phyloP scores from a whole-genome alignment of 92 coral and sea anemone species.

The Siderastrea siderea region DNA sequence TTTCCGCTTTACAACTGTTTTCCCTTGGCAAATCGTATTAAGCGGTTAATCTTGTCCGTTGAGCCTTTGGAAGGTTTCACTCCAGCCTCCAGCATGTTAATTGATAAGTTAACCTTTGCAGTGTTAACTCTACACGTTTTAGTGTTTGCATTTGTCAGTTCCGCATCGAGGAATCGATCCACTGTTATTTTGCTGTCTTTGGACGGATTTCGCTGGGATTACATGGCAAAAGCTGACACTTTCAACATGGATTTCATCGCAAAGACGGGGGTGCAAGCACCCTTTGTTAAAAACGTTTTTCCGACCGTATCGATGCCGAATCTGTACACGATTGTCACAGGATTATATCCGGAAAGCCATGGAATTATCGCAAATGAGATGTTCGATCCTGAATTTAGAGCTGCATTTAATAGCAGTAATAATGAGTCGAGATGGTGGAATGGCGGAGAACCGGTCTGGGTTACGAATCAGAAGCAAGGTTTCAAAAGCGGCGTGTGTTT shows the following conservation, averaged over 20 bases:
- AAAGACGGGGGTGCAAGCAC: slow-evolving; percentile 79
- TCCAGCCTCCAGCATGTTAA: slow-evolving; percentile 7
- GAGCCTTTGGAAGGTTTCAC: background rate
- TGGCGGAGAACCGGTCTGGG: slow-evolving; percentile 90
- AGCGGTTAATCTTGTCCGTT: background rate
- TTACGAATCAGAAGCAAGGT: slow-evolving; percentile 90
- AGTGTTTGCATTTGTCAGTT: background rate
- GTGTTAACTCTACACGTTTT: background rate
- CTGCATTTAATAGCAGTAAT: slow-evolving; percentile 58
- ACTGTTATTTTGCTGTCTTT: slow-evolving; percentile 78
- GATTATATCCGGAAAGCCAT: slow-evolving; percentile 93
- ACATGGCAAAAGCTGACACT: slow-evolving; percentile 70
- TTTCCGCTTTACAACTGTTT: background rate
- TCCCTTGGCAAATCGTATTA: background rate
- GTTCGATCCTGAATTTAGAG: slow-evolving; percentile 85
- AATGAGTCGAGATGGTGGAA: slow-evolving; percentile 93
- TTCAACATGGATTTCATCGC: slow-evolving; percentile 79
- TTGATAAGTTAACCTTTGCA: background rate
- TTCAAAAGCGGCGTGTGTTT: slow-evolving; percentile 80
- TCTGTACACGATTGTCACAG: slow-evolving; percentile 83
- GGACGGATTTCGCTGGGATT: slow-evolving; percentile 92
- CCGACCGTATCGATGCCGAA: slow-evolving; percentile 87
- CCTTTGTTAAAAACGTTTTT: slow-evolving; percentile 81
- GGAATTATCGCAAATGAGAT: slow-evolving; percentile 84
- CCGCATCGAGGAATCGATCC: slow-evolving; percentile 8